phyloP scores from a whole-genome alignment of 2,113 vertebrate genomes.

The rat (Rattus norvegicus) region GRCr8 NC_086023.1:157822501-157823000 shows the following conservation, averaged over 20 bases:
- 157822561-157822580: background rate
- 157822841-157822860: background rate
- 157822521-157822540: background rate
- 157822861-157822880: background rate
- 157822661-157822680: background rate
- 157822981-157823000: background rate
- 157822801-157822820: background rate
- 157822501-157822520: background rate
- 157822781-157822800: background rate
- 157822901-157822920: background rate
- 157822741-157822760: background rate
- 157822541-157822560: background rate
- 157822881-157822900: background rate
- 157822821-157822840: background rate
- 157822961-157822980: slow-evolving; percentile 61
- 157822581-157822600: background rate
- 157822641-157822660: background rate
- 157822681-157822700: too few relatives aligned
- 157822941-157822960: background rate
- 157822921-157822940: background rate
- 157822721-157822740: rapidly evolving
- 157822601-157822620: background rate
- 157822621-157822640: background rate
- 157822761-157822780: background rate
- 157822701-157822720: rapidly evolving